Evolutionary conservation across 2,888 invertebrate genomes (phyloP).

Genomic region (Xylophagus ater): DNA sequence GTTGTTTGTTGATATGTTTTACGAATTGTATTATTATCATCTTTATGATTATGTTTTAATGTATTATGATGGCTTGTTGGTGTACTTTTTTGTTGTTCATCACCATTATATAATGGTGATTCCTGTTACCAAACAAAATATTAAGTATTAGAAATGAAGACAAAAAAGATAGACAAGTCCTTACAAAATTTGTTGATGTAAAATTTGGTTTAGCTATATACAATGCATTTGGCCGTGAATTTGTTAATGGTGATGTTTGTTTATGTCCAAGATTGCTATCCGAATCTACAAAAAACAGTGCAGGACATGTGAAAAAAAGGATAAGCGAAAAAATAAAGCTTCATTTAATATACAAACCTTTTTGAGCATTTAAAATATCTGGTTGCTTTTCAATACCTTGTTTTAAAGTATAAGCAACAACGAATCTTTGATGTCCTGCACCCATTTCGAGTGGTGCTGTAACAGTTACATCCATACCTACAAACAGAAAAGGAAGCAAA

Average conservation of each 20-base stretch:
- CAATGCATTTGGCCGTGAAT: conserved; percentile 34
- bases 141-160: conserved; percentile 1
- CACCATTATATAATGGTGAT: conserved; percentile 16
- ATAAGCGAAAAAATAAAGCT: not conserved
- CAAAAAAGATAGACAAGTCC: conserved; percentile 18
- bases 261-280: conserved; percentile 15
- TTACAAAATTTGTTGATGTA: conserved; percentile 32
- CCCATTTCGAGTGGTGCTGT: conserved; percentile 59
- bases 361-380: conserved; percentile 70
- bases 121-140: conserved; percentile 13
- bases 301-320: not conserved
- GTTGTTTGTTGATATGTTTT: conserved; percentile 1
- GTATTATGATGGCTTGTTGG: conserved; percentile 37
- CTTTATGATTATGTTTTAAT: conserved; percentile 32
- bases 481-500: not conserved
- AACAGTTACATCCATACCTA: conserved; percentile 41
- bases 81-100: conserved; percentile 24
- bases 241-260: conserved; percentile 32
- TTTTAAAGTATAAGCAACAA: conserved; percentile 76
- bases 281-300: conserved; percentile 14
- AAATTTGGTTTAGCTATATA: conserved; percentile 27
- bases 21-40: conserved; percentile 34
- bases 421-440: conserved; percentile 71
- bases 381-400: conserved; percentile 61
- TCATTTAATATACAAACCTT: conserved; percentile 41